Conservation (phyloP, 2,797 vertebrate species). For the Chelidonichthys spinosus region DNA sequence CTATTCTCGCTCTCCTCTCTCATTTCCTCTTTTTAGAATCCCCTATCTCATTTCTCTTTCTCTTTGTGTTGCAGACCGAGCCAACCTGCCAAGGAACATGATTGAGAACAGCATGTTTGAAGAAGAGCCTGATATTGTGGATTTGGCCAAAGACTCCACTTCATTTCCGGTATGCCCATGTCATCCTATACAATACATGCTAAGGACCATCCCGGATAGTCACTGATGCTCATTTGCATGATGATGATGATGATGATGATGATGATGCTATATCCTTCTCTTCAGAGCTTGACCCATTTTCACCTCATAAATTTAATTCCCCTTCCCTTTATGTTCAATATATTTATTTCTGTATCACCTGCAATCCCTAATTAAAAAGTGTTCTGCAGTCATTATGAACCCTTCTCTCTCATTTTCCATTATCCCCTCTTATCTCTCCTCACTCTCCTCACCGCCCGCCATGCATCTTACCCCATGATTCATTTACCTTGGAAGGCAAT, state of each 20-base stretch:
- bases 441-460: slow-evolving; percentile 8
- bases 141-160: slow-evolving; percentile 93
- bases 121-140: slow-evolving; percentile 96
- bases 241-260: too few relatives aligned
- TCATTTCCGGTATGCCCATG: slow-evolving; percentile 83
- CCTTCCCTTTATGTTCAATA: background rate
- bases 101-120: slow-evolving; percentile 99
- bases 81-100: slow-evolving; percentile 95
- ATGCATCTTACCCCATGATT: slow-evolving; percentile 12
- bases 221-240: background rate
- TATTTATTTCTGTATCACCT: background rate
- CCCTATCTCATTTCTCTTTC: slow-evolving; percentile 30
- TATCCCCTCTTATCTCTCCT: too few relatives aligned
- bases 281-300: slow-evolving; percentile 8
- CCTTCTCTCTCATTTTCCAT: background rate
- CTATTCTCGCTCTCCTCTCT: background rate
- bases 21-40: slow-evolving; percentile 20
- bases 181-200: background rate
- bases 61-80: slow-evolving; percentile 84
- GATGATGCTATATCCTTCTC: background rate
- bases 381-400: background rate
- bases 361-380: background rate
- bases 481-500: slow-evolving; percentile 9
- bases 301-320: background rate
- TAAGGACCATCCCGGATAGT: slow-evolving; percentile 4